phyloP scores from a whole-genome alignment of 2,888 invertebrate genomes.

The Drosophila mulleri region DNA sequence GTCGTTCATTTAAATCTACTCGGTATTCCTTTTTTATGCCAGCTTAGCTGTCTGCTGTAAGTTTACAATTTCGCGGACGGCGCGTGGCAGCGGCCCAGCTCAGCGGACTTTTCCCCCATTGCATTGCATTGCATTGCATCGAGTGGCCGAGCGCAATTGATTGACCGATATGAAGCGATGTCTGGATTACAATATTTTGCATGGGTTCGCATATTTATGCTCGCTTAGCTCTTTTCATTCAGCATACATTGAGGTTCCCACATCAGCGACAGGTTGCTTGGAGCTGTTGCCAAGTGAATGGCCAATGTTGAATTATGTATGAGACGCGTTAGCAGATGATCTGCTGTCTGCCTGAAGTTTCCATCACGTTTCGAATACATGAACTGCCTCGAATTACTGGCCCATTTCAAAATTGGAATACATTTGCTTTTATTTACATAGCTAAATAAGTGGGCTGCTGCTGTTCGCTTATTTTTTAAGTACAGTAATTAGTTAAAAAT shows the following conservation, averaged over 20 bases:
- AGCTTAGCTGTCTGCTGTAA: constrained; percentile 24
- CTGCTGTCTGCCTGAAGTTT: constrained; percentile 2
- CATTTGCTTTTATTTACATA: constrained; percentile 29
- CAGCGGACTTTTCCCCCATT: constrained; percentile 17
- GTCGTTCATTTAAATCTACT: neutral
- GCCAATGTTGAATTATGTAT: constrained; percentile 52
- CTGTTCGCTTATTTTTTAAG: neutral
- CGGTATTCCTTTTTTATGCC: neutral
- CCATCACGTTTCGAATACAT: constrained; percentile 23
- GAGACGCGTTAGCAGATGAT: constrained; percentile 12
- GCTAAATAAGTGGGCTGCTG: constrained; percentile 3
- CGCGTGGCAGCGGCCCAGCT: constrained; percentile 63
- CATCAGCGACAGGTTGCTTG: constrained; percentile 29
- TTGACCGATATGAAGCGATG: constrained; percentile 11
- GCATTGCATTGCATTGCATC: neutral
- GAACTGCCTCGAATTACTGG: constrained; percentile 7
- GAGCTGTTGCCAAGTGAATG: constrained; percentile 39
- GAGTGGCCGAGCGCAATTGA: constrained; percentile 20
- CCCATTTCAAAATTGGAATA: neutral
- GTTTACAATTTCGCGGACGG: constrained; percentile 39
- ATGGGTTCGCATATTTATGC: constrained; percentile 26
- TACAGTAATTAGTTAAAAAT: constrained; percentile 7
- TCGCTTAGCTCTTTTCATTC: constrained; percentile 36
- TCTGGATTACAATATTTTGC: constrained; percentile 39
- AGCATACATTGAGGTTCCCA: constrained; percentile 52